Base-by-base conservation (phyloP, 2,797 vertebrate genomes). In the Chiloscyllium punctatum region DNA sequence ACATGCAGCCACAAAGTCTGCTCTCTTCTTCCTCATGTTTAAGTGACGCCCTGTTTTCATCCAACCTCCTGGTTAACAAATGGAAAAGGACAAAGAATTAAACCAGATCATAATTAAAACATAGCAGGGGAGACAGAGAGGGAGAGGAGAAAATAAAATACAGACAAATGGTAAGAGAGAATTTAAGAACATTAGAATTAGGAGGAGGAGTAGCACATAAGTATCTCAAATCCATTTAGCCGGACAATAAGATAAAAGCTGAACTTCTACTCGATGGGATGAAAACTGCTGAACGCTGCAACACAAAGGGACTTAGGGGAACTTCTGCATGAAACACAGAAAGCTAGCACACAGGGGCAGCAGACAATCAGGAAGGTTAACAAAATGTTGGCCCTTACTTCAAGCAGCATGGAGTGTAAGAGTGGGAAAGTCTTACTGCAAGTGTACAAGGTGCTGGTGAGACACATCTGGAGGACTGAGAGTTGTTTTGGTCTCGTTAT, bases 1-100 rank as follows among this genome's bases (percentile, higher is more conserved):
- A 96, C 97, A 98, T 48, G 98, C 98, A 0, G 98, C 97, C 51
- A 98, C 98, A 4, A 99, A 99, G 96, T 99, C 99, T 1, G 99
- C 99, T 92, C 99, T 97, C 96, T 98, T 98, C 68, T 99, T 99
- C 97, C 98, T 99, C 98, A 99, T 98, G 95, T 98, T 97, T 95
- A 98, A 98, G 0, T 98, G 99, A 69, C 98, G 98, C 92, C 99
- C 99, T 30, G 97, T 98, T 97, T 98, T 99, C 97, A 99, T 96
- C 99, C 99, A 99, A 6, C 96, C 97, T 1, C 98, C 99, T 99
- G 96, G 51, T 33, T 25, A 86, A 51, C 13, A 74, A 90, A 92
- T 6, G 87, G 30, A 90, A 79, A 95, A 16, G 79, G 6, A 27
- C 8, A 95, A 94, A 87, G 51, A 86, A 48, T 48, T 42, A 48